phyloP scores from a whole-genome alignment of 2,888 invertebrate genomes.

The Cyclophora punctaria region DNA sequence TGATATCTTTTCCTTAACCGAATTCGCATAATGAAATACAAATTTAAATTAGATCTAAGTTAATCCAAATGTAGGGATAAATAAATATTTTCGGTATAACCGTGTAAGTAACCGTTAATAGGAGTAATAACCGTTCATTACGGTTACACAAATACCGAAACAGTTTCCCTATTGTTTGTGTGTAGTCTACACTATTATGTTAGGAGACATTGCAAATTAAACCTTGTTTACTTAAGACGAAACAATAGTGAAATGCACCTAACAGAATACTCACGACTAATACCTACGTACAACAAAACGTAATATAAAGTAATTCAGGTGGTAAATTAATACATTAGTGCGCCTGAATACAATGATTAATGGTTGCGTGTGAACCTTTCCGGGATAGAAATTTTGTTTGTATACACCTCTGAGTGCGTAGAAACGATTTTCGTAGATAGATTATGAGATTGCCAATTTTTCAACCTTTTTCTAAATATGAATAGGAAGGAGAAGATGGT shows the following conservation, averaged over 20 bases:
- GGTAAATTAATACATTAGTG: constrained; percentile 3
- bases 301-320: neutral
- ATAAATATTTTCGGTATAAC: no score
- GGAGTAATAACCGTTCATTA: neutral
- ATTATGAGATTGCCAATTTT: no score
- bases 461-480: no score
- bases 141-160: neutral
- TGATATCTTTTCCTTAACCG: no score
- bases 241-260: constrained; percentile 21
- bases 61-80: no score
- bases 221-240: constrained; percentile 14
- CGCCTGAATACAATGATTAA: constrained; percentile 5
- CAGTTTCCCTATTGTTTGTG: constrained; percentile 3
- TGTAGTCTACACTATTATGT: constrained; percentile 23
- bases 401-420: no score
- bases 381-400: no score
- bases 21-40: no score
- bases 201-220: constrained; percentile 27
- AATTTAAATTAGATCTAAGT: no score
- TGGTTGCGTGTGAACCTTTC: neutral
- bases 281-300: neutral
- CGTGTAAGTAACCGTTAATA: no score
- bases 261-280: neutral
- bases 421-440: no score
- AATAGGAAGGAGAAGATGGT: no score